Evolutionary conservation across 23 tunicate genomes (phyloP).

Genomic region (Styela plicata): DNA sequence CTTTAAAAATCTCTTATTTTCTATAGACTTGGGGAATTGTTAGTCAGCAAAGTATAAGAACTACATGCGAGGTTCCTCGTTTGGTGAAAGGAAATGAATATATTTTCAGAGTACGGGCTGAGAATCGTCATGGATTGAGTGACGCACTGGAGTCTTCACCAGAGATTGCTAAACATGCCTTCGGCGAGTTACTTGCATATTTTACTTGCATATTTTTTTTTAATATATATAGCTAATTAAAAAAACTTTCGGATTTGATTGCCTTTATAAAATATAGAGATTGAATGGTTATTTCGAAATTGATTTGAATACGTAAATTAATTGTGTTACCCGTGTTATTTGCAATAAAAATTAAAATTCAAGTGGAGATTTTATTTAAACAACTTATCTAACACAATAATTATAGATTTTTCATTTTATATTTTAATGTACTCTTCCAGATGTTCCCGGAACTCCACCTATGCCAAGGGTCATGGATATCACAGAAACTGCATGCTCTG

Average conservation of each 20-base stretch:
- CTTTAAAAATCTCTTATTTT: too few species aligned
- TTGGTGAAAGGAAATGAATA: slow-evolving; percentile 67
- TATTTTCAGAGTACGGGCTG: slow-evolving; percentile 89
- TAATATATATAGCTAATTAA: too few species aligned
- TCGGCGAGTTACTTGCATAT: slow-evolving; percentile 41
- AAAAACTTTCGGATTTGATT: too few species aligned
- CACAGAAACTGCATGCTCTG: slow-evolving; percentile 68
- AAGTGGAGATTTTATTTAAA: too few species aligned
- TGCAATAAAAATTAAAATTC: too few species aligned
- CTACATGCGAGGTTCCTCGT: slow-evolving; percentile 82
- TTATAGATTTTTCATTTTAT: background rate
- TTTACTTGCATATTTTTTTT: too few species aligned
- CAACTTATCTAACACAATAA: too few species aligned
- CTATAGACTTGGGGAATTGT: slow-evolving; percentile 58
- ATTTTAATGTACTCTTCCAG: background rate
- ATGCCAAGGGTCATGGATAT: slow-evolving; percentile 52
- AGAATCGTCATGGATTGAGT: slow-evolving; percentile 78
- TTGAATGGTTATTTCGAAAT: too few species aligned
- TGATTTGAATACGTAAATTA: too few species aligned
- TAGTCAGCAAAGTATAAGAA: slow-evolving; percentile 61
- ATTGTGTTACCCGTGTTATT: too few species aligned
- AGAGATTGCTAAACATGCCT: slow-evolving; percentile 81
- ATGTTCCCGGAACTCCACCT: slow-evolving; percentile 64
- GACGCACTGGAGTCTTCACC: slow-evolving; percentile 74
- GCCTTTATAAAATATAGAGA: too few species aligned